Evolutionary conservation across 1,140 invertebrate genomes (phyloP).

Genomic region (Habropoda laboriosa): DNA sequence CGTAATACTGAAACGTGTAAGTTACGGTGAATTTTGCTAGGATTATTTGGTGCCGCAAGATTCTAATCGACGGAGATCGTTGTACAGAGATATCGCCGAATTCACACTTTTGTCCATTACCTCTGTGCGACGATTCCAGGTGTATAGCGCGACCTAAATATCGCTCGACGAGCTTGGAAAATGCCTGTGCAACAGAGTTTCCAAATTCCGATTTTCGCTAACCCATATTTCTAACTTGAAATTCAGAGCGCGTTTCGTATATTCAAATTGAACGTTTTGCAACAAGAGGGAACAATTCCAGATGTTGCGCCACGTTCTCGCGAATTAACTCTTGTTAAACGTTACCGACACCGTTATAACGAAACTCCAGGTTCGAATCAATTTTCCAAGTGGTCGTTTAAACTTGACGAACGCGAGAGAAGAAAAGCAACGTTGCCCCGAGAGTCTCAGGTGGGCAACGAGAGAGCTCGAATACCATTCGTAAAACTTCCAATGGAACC

Average conservation of each 20-base stretch:
- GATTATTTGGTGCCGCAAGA: background rate
- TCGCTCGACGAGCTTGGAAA: background rate
- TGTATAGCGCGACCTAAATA: conserved; percentile 23
- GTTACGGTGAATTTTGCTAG: background rate
- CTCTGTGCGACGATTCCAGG: background rate
- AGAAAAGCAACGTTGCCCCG: too few species aligned
- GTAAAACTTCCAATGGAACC: conserved; percentile 16
- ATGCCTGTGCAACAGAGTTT: background rate
- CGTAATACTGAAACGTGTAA: background rate
- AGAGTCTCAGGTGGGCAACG: conserved; percentile 15
- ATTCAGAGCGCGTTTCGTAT: too few species aligned
- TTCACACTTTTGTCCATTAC: background rate
- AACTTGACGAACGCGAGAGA: background rate
- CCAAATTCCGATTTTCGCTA: conserved; percentile 6
- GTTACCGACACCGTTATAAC: background rate
- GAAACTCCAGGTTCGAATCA: too few species aligned
- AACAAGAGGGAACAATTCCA: background rate
- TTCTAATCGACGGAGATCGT: background rate
- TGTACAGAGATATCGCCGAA: background rate
- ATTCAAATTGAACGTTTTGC: background rate
- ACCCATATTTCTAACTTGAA: background rate
- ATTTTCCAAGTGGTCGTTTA: conserved; percentile 3
- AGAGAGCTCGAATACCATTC: background rate
- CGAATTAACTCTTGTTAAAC: background rate
- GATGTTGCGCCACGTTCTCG: background rate